These are phyloP conservation scores for Dynastes maya DNA, from an alignment of 2,888 invertebrate genomes.

Conservation along the genomic window DNA sequence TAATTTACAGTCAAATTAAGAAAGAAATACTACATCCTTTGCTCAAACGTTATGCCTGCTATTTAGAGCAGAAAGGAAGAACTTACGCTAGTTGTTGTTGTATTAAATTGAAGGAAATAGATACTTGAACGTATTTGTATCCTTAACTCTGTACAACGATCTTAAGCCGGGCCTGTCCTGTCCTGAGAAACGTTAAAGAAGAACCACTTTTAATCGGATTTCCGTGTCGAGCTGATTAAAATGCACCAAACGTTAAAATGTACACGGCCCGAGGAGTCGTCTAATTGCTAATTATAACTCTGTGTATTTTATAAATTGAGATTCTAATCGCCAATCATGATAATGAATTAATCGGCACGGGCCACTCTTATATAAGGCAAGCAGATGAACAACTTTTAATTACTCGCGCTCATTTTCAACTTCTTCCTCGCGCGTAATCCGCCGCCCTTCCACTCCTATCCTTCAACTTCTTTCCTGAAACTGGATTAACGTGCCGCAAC, in stretches of 20 bases:
- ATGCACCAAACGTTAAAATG: constrained; percentile 67
- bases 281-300: constrained; percentile 72
- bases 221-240: constrained; percentile 69
- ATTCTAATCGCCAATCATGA: constrained; percentile 71
- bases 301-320: constrained; percentile 72
- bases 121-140: no score
- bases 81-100: no score
- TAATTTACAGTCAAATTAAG: no score
- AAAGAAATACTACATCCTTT: no score
- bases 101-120: no score
- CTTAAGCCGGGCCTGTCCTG: constrained; percentile 12
- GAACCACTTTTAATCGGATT: constrained; percentile 69
- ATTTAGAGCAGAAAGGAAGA: no score
- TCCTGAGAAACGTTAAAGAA: constrained; percentile 28
- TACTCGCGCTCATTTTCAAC: constrained; percentile 59
- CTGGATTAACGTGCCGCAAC: constrained; percentile 45
- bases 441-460: constrained; percentile 6
- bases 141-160: no score
- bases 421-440: constrained; percentile 43
- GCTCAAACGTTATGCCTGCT: not conserved
- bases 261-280: constrained; percentile 66
- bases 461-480: constrained; percentile 37
- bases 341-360: constrained; percentile 70
- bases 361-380: constrained; percentile 55
- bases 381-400: constrained; percentile 68